Conservation (phyloP, 2,888 invertebrate genomes). For the Danaus chrysippus region DNA sequence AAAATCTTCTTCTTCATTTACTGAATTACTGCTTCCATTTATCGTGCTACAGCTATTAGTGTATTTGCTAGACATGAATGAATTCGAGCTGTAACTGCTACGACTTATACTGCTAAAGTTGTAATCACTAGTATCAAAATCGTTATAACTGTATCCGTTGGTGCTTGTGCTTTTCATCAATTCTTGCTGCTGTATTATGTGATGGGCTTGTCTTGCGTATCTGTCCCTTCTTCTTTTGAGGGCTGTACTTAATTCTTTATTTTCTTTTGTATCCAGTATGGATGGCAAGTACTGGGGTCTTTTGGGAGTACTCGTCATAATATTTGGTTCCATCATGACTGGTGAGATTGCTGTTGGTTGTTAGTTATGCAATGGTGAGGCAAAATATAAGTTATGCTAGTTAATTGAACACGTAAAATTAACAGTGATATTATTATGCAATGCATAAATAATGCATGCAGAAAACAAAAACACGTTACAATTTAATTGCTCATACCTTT, state of each 20-base stretch:
- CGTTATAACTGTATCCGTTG: slow-evolving; percentile 46
- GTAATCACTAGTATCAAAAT: slow-evolving; percentile 33
- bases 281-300: slow-evolving; percentile 50
- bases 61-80: slow-evolving; percentile 30
- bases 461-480: slow-evolving; percentile 5
- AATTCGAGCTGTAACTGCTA: slow-evolving; percentile 11
- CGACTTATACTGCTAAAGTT: not conserved
- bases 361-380: slow-evolving; percentile 54
- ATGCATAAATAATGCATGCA: slow-evolving; percentile 24
- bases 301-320: slow-evolving; percentile 42
- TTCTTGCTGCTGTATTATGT: slow-evolving; percentile 90
- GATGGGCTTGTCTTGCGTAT: slow-evolving; percentile 90
- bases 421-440: slow-evolving; percentile 13
- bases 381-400: slow-evolving; percentile 19
- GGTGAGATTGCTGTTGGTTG: slow-evolving; percentile 52
- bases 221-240: slow-evolving; percentile 89
- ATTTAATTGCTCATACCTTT: slow-evolving; percentile 78
- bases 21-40: slow-evolving; percentile 13
- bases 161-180: slow-evolving; percentile 53
- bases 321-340: slow-evolving; percentile 47
- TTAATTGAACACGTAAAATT: slow-evolving; percentile 11
- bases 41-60: slow-evolving; percentile 18
- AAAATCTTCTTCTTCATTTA: slow-evolving; percentile 47
- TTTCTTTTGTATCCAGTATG: slow-evolving; percentile 60
- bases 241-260: slow-evolving; percentile 89